A percentile compares a stretch with the other conserved stretches of the same genome.
phyloP scores from a whole-genome alignment of 2,113 vertebrate species.

The Gadus macrocephalus region DNA sequence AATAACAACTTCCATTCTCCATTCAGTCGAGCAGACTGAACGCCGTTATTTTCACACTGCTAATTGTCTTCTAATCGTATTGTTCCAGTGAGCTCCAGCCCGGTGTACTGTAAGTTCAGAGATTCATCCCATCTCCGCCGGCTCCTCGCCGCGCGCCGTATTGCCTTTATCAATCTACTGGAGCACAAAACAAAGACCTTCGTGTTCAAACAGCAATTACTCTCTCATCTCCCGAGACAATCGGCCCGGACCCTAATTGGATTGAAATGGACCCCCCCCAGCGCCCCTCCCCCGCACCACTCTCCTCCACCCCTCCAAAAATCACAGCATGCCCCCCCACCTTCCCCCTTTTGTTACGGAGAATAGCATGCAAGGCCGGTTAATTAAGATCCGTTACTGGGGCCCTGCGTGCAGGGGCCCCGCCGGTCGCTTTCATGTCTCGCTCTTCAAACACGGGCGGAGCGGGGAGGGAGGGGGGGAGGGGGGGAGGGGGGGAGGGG shows the following conservation, averaged over 20 bases:
- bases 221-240: conserved; percentile 75
- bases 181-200: conserved; percentile 90
- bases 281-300: conserved; percentile 72
- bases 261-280: conserved; percentile 98
- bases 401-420: conserved; percentile 76
- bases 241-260: conserved; percentile 86
- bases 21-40: conserved; percentile 8
- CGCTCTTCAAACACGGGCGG: conserved; percentile 75
- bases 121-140: conserved; percentile 69
- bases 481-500: conserved; percentile 37
- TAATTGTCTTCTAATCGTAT: conserved; percentile 52
- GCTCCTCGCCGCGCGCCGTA: conserved; percentile 81
- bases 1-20: conserved; percentile 1
- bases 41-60: conserved; percentile 39
- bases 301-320: conserved; percentile 95
- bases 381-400: conserved; percentile 94
- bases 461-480: conserved; percentile 49
- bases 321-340: conserved; percentile 80
- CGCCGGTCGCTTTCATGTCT: conserved; percentile 84
- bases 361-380: conserved; percentile 88
- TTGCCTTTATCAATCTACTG: conserved; percentile 87
- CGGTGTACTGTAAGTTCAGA: conserved; percentile 42
- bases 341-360: conserved; percentile 76
- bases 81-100: conserved; percentile 45
- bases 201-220: conserved; percentile 90